These are phyloP conservation scores for Leucophenga maculata DNA, from an alignment of 2,888 invertebrate species.

Conservation along the genomic window DNA sequence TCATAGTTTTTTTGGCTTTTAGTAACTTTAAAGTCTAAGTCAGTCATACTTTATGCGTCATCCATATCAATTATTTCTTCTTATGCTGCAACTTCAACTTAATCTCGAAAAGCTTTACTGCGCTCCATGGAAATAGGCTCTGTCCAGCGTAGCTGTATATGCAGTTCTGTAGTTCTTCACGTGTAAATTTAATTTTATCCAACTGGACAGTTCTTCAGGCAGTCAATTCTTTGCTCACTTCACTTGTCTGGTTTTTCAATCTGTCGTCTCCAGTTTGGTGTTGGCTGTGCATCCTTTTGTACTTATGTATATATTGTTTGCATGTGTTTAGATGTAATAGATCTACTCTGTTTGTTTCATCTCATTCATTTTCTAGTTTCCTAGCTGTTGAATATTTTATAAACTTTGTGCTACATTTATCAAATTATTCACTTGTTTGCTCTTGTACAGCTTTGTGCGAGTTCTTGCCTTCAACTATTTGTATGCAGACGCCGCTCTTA, in stretches of 20 bases:
- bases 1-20: too few relatives aligned
- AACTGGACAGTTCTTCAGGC: background rate
- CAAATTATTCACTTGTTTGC: background rate
- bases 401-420: conserved; percentile 20
- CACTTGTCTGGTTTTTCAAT: background rate
- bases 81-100: too few relatives aligned
- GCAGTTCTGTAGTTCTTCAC: background rate
- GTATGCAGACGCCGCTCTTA: too few relatives aligned
- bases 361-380: conserved; percentile 3
- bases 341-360: background rate
- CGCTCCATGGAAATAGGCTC: too few relatives aligned
- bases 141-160: too few relatives aligned
- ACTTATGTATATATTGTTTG: background rate
- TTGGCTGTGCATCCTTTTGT: background rate
- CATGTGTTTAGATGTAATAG: background rate
- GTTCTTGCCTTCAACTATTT: too few relatives aligned
- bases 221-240: too few relatives aligned
- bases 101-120: too few relatives aligned
- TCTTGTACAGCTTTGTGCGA: too few relatives aligned
- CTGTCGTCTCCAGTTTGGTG: background rate
- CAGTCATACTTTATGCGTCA: too few relatives aligned
- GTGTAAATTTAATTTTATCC: conserved; percentile 5
- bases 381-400: conserved; percentile 48
- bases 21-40: too few relatives aligned
- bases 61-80: too few relatives aligned